Base-by-base conservation (phyloP, 2,888 invertebrate genomes). In the Hirtodrosophila duncani region DNA sequence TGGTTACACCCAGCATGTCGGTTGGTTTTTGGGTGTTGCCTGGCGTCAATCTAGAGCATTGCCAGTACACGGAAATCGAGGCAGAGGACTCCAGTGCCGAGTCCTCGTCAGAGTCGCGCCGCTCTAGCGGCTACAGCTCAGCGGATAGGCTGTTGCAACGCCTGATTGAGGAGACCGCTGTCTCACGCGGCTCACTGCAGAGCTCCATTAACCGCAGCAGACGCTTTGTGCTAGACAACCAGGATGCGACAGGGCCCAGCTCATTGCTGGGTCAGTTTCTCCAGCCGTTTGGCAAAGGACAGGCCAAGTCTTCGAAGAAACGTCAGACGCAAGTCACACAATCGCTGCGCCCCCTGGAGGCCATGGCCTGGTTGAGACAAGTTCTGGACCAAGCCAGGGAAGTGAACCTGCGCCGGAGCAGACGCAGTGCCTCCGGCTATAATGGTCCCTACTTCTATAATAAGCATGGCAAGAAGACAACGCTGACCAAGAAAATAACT, bases 11-110 rank as follows among this genome's bases (percentile, higher is more conserved):
- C 1, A 88, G 91, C 0, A 89, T 89, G 70, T 91, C 92, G 0
- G 90, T 94, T 31, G 92, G 91, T 0, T 94, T 94, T 83, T 94
- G 93, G 91, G 91, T 93, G 0, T 81, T 94, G 7, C 91, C 93
- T 0, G 89, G 89, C 41, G 90, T 92, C 0, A 89, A 91, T 77
- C 86, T 91, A 14, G 88, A 89, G 38, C 89, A 90, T 10, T 92
- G 92, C 58, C 84, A 85, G 33, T 85, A 70, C 21, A 81, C 85
- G 0, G 85, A 83, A 33, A 63, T 85, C 0, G 68, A 82, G 5
- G 58, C 74, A 0, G 71, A 70, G 0, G 68, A 62, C 2, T 11
- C 34, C 2, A 70, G 53, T n/a, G 50, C 39, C 0, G 66, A 66
- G 2, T 44, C 50, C 1, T 63, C 77, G 0, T 20, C 56, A 1